These are phyloP conservation scores for Sipunculus nudus DNA, from an alignment of 2,888 invertebrate species.

Conservation along the genomic window DNA sequence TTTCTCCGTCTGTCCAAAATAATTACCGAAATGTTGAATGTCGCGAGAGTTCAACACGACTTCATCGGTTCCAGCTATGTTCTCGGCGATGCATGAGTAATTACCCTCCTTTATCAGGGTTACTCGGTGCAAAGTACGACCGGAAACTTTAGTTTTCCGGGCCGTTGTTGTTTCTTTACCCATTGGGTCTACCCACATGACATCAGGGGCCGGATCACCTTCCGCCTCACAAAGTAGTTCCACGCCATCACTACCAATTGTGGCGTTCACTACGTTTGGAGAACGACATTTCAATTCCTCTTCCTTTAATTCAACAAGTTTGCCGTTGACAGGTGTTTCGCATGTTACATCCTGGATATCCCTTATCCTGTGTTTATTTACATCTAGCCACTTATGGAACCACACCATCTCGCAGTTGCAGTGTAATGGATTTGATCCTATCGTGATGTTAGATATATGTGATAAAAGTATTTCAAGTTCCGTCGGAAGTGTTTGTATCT, in stretches of 20 bases:
- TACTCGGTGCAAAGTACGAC: too few species aligned
- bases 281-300: conserved; percentile 32
- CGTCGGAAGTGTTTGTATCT: conserved; percentile 32
- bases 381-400: conserved; percentile 35
- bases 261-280: conserved; percentile 36
- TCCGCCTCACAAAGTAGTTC: conserved; percentile 34
- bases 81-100: conserved; percentile 35
- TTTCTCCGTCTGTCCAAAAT: conserved; percentile 23
- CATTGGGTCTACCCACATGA: conserved; percentile 31
- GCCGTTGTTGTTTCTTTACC: conserved; percentile 6
- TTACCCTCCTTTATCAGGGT: conserved; percentile 30
- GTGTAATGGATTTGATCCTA: conserved; percentile 37
- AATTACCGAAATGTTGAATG: conserved; percentile 24
- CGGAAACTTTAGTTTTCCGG: too few species aligned
- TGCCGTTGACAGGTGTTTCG: conserved; percentile 25
- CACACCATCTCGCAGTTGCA: conserved; percentile 43
- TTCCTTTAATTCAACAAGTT: conserved; percentile 28
- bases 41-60: conserved; percentile 30
- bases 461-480: conserved; percentile 22
- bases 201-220: conserved; percentile 37
- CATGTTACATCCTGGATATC: conserved; percentile 20
- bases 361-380: conserved; percentile 5
- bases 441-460: conserved; percentile 22
- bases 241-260: conserved; percentile 29
- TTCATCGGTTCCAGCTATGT: conserved; percentile 28